phyloP scores from a whole-genome alignment of 2,113 vertebrate species.

The Oncorhynchus keta region DNA sequence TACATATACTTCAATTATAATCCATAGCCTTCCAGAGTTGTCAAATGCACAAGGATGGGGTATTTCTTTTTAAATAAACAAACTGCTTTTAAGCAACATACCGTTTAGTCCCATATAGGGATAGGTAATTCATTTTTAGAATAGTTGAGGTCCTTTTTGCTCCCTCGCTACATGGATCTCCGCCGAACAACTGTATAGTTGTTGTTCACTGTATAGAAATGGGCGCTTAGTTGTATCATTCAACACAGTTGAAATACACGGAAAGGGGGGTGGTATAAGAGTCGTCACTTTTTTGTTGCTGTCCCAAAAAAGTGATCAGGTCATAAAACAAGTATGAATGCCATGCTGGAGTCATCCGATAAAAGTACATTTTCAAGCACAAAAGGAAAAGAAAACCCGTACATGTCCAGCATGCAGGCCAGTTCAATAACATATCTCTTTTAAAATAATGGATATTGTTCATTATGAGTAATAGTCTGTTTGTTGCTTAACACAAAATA shows the following conservation, averaged over 20 bases:
- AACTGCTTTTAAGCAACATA: constrained; percentile 83
- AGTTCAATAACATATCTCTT: constrained; percentile 89
- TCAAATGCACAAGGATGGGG: constrained; percentile 81
- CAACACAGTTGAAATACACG: constrained; percentile 82
- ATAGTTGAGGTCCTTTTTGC: constrained; percentile 68
- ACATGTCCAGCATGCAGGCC: constrained; percentile 99
- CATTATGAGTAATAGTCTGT: constrained; percentile 83
- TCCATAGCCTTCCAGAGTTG: constrained; percentile 84
- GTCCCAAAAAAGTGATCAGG: constrained; percentile 94
- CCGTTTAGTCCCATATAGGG: constrained; percentile 77
- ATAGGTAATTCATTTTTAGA: constrained; percentile 68
- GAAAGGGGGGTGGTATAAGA: constrained; percentile 63
- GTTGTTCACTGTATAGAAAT: constrained; percentile 56
- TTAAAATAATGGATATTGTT: constrained; percentile 75
- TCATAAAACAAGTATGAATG: constrained; percentile 89
- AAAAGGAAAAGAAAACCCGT: constrained; percentile 79
- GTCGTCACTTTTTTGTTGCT: constrained; percentile 88
- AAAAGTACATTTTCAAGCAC: constrained; percentile 90
- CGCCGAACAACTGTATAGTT: constrained; percentile 73
- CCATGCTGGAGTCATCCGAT: constrained; percentile 92
- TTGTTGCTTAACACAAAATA: constrained; percentile 86
- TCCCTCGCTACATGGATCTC: constrained; percentile 75
- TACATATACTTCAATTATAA: constrained; percentile 84
- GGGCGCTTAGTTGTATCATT: constrained; percentile 82
- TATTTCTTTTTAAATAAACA: constrained; percentile 71